Evolutionary conservation across 92 coral and sea anemone genomes (phyloP), one percentile per base, ranked within the genome.

Genomic region (Zoanthus gigantus): DNA sequence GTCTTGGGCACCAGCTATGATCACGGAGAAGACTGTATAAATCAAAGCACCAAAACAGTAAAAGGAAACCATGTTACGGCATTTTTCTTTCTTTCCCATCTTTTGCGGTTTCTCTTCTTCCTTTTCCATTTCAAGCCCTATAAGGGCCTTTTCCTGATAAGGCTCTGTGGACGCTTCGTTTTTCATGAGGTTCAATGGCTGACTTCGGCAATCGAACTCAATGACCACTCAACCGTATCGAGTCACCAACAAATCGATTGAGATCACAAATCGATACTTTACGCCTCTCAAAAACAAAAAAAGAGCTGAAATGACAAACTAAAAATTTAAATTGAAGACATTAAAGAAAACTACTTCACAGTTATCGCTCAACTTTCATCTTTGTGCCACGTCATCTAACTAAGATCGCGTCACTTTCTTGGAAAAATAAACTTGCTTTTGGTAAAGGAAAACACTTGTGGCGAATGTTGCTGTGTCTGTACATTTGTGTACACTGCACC

Each of bases 1-100:
- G 79, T 95, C 98, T 80, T 95, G 96, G 9, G 98, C 98, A 2
- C 98, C 98, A 66, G 98, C 89, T 72, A 95, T 95, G 67, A 95
- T 95, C 16, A 95, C 95, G 6, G 98, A 95, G 73, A 93, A 95
- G 18, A 95, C 98, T 6, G 96, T 95, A 82, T 95, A 95, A 71
- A 95, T 95, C 12, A 95, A 86, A 34, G 94, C 92, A 4, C 98
- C 98, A 30, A 95, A 95, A 14, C 96, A 91, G 74, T 93, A 95
- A 77, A 95, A 95, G 3, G 96, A 90, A 1, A 86, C 74, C 16
- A 95, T 90, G 86, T 95, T 95, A 30, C 86, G 84, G 3, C 89
- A 11, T 0, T 72, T 90, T 73, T 95, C 98, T 69, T 91, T 93
- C 52, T 42, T 85, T 72, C 23, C 30, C 23, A 47, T 83, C 11